Evolutionary conservation across 2,797 vertebrate genomes (phyloP).

Genomic region (Labroides dimidiatus): DNA sequence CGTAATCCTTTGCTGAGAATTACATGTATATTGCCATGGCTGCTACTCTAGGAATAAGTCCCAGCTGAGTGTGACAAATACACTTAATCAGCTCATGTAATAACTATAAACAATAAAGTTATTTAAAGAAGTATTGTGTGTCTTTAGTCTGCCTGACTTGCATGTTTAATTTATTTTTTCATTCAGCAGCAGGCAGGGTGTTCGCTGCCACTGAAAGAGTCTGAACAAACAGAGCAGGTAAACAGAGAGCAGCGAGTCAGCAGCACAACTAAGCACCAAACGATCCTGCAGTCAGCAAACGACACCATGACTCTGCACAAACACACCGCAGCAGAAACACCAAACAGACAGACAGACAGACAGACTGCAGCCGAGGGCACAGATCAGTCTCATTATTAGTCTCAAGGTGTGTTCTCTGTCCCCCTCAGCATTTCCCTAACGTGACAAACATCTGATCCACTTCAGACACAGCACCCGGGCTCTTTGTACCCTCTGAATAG

Average conservation of each 20-base stretch:
- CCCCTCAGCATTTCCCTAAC: not conserved
- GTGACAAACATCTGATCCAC: no score
- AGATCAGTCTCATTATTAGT: not conserved
- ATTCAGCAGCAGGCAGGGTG: slow-evolving; percentile 4
- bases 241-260: slow-evolving; percentile 22
- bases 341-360: not conserved
- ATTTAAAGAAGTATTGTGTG: no score
- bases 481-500: no score
- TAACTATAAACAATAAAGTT: no score
- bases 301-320: slow-evolving; percentile 44
- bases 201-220: not conserved
- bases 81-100: no score
- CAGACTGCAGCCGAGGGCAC: not conserved
- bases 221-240: slow-evolving; percentile 18
- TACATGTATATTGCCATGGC: no score
- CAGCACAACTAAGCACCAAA: slow-evolving; percentile 11
- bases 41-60: no score
- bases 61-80: no score
- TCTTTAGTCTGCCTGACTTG: not conserved
- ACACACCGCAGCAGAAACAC: not conserved
- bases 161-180: not conserved
- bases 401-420: not conserved
- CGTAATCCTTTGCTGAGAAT: no score
- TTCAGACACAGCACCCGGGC: no score
- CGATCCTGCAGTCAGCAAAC: slow-evolving; percentile 32